Conservation (phyloP, 2,888 invertebrate species). For the Argyresthia albistria region DNA sequence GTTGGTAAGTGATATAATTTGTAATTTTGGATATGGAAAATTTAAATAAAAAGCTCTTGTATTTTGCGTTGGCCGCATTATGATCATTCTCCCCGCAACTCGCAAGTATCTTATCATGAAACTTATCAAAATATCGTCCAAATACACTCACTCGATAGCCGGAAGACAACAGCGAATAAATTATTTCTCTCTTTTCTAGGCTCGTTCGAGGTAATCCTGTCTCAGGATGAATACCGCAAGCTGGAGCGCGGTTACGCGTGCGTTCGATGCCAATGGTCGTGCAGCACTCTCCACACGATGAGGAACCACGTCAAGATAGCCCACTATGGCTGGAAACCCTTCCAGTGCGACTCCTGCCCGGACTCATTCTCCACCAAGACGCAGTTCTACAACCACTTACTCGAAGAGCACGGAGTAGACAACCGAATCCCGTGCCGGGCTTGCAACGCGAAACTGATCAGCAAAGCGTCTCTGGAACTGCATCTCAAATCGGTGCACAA, state of each 20-base stretch:
- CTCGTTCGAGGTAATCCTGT: too few relatives aligned
- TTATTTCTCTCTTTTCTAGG: too few relatives aligned
- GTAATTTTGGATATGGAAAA: too few relatives aligned
- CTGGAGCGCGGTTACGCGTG: too few relatives aligned
- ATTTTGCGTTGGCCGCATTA: too few relatives aligned
- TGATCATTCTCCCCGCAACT: too few relatives aligned
- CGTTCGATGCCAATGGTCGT: too few relatives aligned
- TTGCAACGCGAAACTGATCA: neutral
- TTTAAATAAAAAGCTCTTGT: too few relatives aligned
- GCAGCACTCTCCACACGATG: neutral
- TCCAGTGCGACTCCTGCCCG: neutral
- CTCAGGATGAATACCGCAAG: too few relatives aligned
- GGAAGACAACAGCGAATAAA: too few relatives aligned
- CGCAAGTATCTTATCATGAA: too few relatives aligned
- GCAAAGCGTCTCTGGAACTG: neutral
- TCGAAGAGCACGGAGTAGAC: neutral
- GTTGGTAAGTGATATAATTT: too few relatives aligned
- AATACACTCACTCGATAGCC: neutral
- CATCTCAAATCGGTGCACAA: neutral
- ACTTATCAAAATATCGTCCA: neutral
- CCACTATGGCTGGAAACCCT: neutral
- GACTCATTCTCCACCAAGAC: neutral
- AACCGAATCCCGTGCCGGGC: neutral
- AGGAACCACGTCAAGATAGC: neutral
- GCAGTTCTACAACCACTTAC: neutral